A percentile compares a stretch with the other conserved stretches of the same genome.
These are phyloP conservation scores for Rhinophrynus dorsalis DNA, from an alignment of 2,797 vertebrate species.

Conservation along the genomic window DNA sequence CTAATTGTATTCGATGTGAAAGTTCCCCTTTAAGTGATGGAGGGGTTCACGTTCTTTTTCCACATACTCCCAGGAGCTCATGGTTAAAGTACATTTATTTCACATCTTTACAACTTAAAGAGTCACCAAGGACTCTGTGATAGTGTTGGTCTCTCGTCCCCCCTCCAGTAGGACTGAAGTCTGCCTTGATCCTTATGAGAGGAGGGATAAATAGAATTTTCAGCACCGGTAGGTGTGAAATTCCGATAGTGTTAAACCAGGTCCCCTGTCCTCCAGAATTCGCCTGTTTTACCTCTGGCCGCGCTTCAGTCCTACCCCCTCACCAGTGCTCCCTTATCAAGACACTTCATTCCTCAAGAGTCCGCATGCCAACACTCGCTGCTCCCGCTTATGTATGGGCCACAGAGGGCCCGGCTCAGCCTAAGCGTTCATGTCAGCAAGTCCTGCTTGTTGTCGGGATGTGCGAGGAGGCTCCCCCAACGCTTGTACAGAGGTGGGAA, in stretches of 20 bases:
- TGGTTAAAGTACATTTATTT: too few relatives aligned
- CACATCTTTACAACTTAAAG: too few relatives aligned
- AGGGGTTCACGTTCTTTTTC: too few relatives aligned
- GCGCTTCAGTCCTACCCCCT: conserved; percentile 25
- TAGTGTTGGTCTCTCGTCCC: conserved; percentile 15
- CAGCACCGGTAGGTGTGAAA: background rate
- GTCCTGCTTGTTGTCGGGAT: conserved; percentile 14
- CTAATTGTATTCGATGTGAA: too few relatives aligned
- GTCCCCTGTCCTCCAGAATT: background rate
- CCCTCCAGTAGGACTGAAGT: conserved; percentile 1
- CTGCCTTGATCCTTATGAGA: conserved; percentile 21
- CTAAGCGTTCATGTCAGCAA: conserved; percentile 11
- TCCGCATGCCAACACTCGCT: conserved; percentile 14
- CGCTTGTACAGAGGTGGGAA: background rate
- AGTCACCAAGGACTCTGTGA: too few relatives aligned
- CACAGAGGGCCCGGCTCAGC: background rate
- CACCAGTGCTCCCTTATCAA: background rate
- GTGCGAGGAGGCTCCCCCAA: background rate
- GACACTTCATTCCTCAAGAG: conserved; percentile 6
- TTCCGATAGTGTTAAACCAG: background rate
- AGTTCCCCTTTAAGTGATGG: too few relatives aligned
- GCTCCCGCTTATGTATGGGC: background rate
- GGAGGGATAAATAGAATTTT: conserved; percentile 27
- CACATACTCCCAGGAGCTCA: too few relatives aligned
- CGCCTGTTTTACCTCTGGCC: background rate